Evolutionary conservation across 2,888 invertebrate species (phyloP).

Genomic region (Drosophila fulvimacula): DNA sequence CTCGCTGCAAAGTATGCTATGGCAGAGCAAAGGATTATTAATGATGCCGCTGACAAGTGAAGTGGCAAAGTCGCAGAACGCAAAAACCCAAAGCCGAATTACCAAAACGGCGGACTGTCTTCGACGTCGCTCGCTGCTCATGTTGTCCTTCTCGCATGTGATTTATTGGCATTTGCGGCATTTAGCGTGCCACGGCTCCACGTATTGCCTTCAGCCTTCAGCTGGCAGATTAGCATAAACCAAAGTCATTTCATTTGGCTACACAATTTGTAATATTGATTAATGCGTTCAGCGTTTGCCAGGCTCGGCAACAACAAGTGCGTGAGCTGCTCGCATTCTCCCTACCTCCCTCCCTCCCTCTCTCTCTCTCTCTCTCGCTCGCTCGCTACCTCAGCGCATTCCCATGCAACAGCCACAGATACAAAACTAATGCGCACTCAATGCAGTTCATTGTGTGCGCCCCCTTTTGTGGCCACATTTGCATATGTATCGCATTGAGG

Average conservation of each 20-base stretch:
- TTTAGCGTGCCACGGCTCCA: constrained; percentile 40
- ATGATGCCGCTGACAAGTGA: constrained; percentile 82
- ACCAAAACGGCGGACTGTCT: constrained; percentile 11
- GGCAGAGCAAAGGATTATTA: constrained; percentile 79
- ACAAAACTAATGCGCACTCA: constrained; percentile 47
- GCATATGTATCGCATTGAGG: constrained; percentile 46
- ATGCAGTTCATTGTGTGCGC: constrained; percentile 44
- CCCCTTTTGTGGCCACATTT: constrained; percentile 44
- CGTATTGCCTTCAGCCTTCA: not conserved
- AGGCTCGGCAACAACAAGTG: constrained; percentile 59
- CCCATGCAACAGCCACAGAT: constrained; percentile 48
- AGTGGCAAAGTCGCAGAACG: constrained; percentile 71
- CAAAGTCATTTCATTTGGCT: constrained; percentile 71
- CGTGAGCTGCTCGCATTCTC: constrained; percentile 32
- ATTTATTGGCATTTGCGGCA: constrained; percentile 77
- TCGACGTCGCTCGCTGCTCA: not conserved
- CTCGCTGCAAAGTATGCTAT: constrained; percentile 68
- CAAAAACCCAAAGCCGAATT: constrained; percentile 7
- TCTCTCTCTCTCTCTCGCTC: too few species aligned
- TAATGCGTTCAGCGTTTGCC: constrained; percentile 50
- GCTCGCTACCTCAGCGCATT: not conserved
- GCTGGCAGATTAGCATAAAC: constrained; percentile 62
- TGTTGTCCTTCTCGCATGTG: constrained; percentile 54
- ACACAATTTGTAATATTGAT: constrained; percentile 72
- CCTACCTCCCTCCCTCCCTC: not conserved